A percentile compares a stretch with the other conserved stretches of the same genome.
These are phyloP conservation scores for Cheilinus undulatus DNA, from an alignment of 2,113 vertebrate genomes.

Conservation along the genomic window DNA sequence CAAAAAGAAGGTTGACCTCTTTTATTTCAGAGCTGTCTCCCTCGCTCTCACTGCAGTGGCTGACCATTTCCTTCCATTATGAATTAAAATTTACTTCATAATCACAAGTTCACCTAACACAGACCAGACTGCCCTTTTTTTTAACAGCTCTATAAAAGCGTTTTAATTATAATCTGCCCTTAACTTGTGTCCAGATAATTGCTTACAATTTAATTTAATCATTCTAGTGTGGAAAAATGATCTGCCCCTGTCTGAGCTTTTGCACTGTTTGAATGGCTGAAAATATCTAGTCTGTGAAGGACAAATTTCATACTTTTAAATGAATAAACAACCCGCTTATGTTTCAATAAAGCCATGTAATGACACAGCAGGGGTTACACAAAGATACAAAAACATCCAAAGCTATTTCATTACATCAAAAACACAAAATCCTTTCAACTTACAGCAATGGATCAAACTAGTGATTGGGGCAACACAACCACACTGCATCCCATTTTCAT, in stretches of 20 bases:
- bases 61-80: conserved; percentile 1
- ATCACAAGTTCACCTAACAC: conserved; percentile 17
- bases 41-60: conserved; percentile 4
- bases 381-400: not conserved
- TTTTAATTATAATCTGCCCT: not conserved
- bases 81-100: conserved; percentile 10
- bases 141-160: not conserved
- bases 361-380: not conserved
- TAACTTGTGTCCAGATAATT: conserved; percentile 6
- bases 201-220: conserved; percentile 11
- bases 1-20: conserved; percentile 7
- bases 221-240: not conserved
- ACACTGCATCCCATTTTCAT: too few species aligned
- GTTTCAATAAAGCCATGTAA: conserved; percentile 1
- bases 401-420: not conserved
- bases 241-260: not conserved
- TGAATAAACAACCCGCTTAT: not conserved
- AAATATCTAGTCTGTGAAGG: not conserved
- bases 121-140: not conserved
- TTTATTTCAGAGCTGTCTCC: not conserved
- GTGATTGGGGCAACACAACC: too few species aligned
- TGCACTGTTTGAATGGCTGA: not conserved
- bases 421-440: too few species aligned
- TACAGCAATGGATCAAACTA: too few species aligned
- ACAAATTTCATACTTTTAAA: not conserved